Evolutionary conservation across 2,888 invertebrate genomes (phyloP), one percentile per base, ranked within the genome.

Genomic region (Leptinotarsa haldemani): DNA sequence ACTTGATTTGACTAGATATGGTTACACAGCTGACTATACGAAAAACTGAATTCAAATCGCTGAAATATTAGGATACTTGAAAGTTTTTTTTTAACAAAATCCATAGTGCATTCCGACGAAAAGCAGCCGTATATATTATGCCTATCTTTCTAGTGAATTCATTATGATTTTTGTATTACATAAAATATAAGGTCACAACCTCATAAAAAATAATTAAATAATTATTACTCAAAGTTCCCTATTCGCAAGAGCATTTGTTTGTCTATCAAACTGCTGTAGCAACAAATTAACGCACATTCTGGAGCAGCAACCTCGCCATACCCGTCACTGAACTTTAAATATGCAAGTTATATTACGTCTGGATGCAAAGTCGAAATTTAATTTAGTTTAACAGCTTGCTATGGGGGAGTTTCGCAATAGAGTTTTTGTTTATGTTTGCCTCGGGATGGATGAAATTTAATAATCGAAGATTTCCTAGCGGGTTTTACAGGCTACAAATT

Each of bases 341-440:
- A 72, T 72, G 69, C 72, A 68, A 65, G 71, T 73, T 71, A 76
- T 76, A 79, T 77, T 73, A 73, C 73, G 75, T 77, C 77, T 76
- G 77, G 78, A 78, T 78, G 76, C 77, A 77, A 79, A 79, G 77
- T 78, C 77, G 76, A 76, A 79, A 79, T 78, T 80, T 77, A 79
- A 79, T 79, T 79, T 79, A 77, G 75, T 79, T 73, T 79, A 76
- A 76, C 76, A 70, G 77, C 77, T 73, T 73, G 74, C 72, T 70
- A 50, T 75, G 47, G 78, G 80, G 79, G 77, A 77, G 73, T 71
- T 76, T 75, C 50, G 70, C 76, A 78, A 77, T 76, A 71, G 77
- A 77, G 74, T 79, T 80, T 80, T 79, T 80, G 80, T 80, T 80
- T 80, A 79, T 78, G 77, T 80, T 79, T 75, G 78, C 76, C 61